These are phyloP conservation scores for Hormaphis cornu DNA, from an alignment of 1,140 invertebrate genomes.

Conservation along the genomic window DNA sequence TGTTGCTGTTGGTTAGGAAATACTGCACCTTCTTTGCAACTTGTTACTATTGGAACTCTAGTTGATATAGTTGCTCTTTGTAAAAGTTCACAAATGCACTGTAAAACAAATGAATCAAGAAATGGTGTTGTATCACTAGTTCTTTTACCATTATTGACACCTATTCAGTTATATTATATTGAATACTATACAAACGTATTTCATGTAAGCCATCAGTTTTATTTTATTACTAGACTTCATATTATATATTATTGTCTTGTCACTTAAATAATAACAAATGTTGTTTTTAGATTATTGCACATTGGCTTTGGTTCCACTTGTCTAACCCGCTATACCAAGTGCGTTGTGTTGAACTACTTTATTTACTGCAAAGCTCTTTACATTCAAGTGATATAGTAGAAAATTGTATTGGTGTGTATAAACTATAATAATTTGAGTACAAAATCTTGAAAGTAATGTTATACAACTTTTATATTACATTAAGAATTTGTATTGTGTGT, in stretches of 20 bases:
- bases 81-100: constrained; percentile 36
- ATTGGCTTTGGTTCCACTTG: constrained; percentile 59
- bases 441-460: neutral
- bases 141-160: constrained; percentile 57
- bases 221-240: neutral
- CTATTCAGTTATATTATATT: constrained; percentile 54
- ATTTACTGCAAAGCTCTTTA: constrained; percentile 60
- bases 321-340: constrained; percentile 52
- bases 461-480: neutral
- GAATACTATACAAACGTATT: constrained; percentile 56
- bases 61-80: constrained; percentile 58
- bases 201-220: constrained; percentile 45
- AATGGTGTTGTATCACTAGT: constrained; percentile 42
- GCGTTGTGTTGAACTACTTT: constrained; percentile 56
- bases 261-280: neutral
- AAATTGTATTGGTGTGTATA: constrained; percentile 54
- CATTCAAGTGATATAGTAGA: constrained; percentile 54
- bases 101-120: constrained; percentile 15
- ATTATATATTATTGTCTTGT: neutral
- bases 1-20: constrained; percentile 56
- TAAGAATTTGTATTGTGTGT: too few relatives aligned
- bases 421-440: constrained; percentile 44
- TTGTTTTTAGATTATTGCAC: constrained; percentile 48
- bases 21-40: constrained; percentile 49
- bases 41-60: constrained; percentile 61